Evolutionary conservation across 2,888 invertebrate species (phyloP), one percentile per base, ranked within the genome.

Genomic region (Andrena hattorfiana): DNA sequence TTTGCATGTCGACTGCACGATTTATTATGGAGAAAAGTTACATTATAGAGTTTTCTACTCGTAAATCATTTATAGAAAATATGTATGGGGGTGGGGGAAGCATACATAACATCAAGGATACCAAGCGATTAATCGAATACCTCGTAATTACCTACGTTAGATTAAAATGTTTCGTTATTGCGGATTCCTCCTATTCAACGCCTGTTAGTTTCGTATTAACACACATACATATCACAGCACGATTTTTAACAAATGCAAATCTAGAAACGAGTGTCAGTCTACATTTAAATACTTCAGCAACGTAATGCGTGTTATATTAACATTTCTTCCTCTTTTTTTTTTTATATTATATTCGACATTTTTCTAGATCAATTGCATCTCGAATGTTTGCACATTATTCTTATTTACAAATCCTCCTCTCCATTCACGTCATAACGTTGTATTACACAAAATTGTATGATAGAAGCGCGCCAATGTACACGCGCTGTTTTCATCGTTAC

Each of bases 191-290:
- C 83, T 77, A 71, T 83, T 88, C 63, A 78, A 78, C 68, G 74
- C 64, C 72, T 77, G 81, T 87, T 90, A 87, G 70, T 88, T 86
- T 86, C 71, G 78, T 64, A 77, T 78, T 83, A 87, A 85, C 89
- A 90, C 85, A 87, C 90, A 89, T 87, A 87, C 87, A 89, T 93
- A 93, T 93, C 93, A 93, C 93, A 93, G 93, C 90, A 93, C 89
- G 91, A 93, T 92, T 90, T 91, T 90, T 89, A 91, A 92, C 86
- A 90, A 92, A 92, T 86, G 87, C 88, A 87, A 82, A 89, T 89
- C 88, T 85, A 88, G 83, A 89, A 87, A 89, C 85, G 77, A 85
- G 85, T 84, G 85, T 85, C 86, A 76, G 82, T 91, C 90, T 87
- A 85, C 84, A 90, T 91, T 92, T 92, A 91, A 92, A 92, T 93